Evolutionary conservation across 2,888 invertebrate species (phyloP), one percentile per base, ranked within the genome.

Genomic region (Dicyrtomina minuta): DNA sequence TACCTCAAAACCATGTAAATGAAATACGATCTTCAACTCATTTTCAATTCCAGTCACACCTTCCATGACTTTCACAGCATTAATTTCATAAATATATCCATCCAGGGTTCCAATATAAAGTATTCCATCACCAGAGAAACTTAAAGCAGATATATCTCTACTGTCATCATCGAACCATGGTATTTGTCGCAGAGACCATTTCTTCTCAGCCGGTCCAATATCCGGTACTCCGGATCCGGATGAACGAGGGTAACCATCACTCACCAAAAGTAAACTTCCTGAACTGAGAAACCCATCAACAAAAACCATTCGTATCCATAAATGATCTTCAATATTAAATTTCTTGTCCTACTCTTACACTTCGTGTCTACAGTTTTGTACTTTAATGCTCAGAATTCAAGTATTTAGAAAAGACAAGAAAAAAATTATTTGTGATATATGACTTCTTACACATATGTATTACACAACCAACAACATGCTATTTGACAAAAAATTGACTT

Each of bases 101-200:
- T 76, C 74, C 10, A 65, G n/a, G 6, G 77, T 76, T 51, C 76
- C 78, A 60, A 77, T 72, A 33, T 77, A 78, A 1, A 78, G 70
- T 3, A 73, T 68, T 2, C 75, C 76, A 56, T 78, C 78, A 6
- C 73, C 72, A 56, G 77, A 76, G 62, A 78, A 78, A 5, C 72
- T 65, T 44, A 78, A 33, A n/a, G 76, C 72, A 15, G 75, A 72
- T n/a, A 78, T 74, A 26, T 70, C 70, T 62, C 72, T 74, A 5
- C 61, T 33, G 3, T 66, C 60, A 66, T 78, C 78, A 5, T 74
- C 51, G 66, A 75, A 78, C 78, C 78, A 78, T 51, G 76, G 78
- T 13, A 78, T 61, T 33, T 69, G 69, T 65, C 68, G 71, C 39
- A 77, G 51, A 17, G 68, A 60, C 78, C 78, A 78, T 1, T 53